Conservation (phyloP, 1,140 invertebrate genomes). For the Panulirus ornatus region DNA sequence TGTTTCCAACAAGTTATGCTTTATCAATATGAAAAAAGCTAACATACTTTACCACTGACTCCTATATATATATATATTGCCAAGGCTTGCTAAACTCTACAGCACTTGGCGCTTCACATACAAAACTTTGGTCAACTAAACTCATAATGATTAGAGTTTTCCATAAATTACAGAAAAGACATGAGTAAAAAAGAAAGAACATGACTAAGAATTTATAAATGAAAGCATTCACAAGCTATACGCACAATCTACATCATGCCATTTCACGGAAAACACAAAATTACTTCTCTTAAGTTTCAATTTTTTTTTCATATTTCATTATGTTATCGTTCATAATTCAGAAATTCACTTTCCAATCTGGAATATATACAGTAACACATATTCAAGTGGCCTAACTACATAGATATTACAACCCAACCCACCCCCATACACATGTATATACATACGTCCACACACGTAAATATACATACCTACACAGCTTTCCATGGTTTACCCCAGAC, state of each 20-base stretch:
- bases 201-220: constrained; percentile 6
- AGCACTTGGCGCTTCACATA: not conserved
- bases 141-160: no score
- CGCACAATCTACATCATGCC: not conserved
- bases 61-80: not conserved
- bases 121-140: not conserved
- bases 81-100: not conserved
- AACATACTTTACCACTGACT: not conserved
- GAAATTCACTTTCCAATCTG: no score
- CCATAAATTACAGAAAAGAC: not conserved
- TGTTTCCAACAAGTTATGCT: not conserved
- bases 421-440: no score
- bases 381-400: no score
- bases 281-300: not conserved
- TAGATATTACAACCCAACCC: no score
- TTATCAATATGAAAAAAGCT: not conserved
- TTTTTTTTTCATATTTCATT: not conserved
- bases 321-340: no score
- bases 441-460: no score
- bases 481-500: no score
- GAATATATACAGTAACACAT: no score
- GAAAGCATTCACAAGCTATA: not conserved
- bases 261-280: not conserved
- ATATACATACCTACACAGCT: no score
- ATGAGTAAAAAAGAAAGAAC: not conserved